Base-by-base conservation (phyloP, 2,113 vertebrate species). In the Dasyornis broadbenti region DNA sequence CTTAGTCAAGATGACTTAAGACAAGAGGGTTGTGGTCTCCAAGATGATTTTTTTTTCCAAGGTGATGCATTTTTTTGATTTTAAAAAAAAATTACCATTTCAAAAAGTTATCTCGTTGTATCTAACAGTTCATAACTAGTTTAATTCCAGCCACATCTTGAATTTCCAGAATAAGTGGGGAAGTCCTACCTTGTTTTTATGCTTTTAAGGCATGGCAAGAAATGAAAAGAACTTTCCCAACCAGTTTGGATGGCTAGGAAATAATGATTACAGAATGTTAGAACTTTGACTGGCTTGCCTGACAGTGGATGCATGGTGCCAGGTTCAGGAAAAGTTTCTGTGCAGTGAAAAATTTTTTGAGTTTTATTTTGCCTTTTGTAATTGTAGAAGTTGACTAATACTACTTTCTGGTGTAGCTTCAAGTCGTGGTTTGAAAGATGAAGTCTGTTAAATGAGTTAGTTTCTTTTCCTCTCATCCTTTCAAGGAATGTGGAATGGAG, bases 221-320 rank as follows among this genome's bases (percentile, higher is more conserved):
- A 59, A n/a, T 18, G 11, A 44, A 90, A 92, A 39, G 2, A 23
- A 69, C 31, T 56, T 65, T 37, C 50, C 31, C 19, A 65, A 15
- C 15, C 8, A 42, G 7, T 20, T 35, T 52, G 27, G 6, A 10
- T 16, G 13, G 10, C 23, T 81, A 75, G 73, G 54, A 72, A 84
- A 49, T 49, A 50, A 7, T 47, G 9, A 15, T 47, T 70, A 35
- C 9, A 54, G 8, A 33, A 6, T 21, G 18, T 35, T 59, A 54
- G 33, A 84, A 49, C 11, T 60, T 72, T 20, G 17, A 18, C 15
- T 42, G 28, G 2, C 28, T 90, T 84, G 15, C 15, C 30, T 63
- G 23, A 15, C 23, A 54, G 35, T 27, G 18, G 20, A 33, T 50
- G 3, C 5, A 22, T 0, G 0, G 8, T 60, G 23, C 4, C 7